Base-by-base conservation (phyloP, 2,888 invertebrate species). In the Noctua janthe region DNA sequence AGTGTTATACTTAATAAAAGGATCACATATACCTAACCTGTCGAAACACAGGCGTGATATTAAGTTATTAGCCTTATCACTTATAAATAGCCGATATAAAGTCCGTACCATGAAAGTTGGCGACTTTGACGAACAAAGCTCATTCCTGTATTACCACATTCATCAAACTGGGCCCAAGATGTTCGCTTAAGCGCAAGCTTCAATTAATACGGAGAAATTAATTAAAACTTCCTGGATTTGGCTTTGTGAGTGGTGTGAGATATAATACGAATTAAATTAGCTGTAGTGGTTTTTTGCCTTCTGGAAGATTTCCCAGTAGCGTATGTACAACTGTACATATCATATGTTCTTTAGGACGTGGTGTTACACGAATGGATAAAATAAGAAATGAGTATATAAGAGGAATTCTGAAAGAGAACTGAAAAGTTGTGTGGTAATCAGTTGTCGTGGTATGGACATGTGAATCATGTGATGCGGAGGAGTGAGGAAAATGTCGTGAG, bases 151-250 rank as follows among this genome's bases (percentile, higher is more conserved):
- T 87, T 82, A 86, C 88, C 89, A 83, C 88, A 89, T 90, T 88
- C 87, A 87, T 88, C 80, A 83, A 77, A 71, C 80, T 86, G 78
- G 84, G 77, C 85, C 87, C 85, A 89, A 90, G 86, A 88, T 88
- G 82, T 85, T 89, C 80, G 78, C 67, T 70, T 75, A 77, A 81
- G 81, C 82, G 72, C 70, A 86, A 85, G 84, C 43, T 84, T 89
- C 90, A 92, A 92, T 91, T 88, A 91, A 91, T 87, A 88, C 87
- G 47, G 78, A 81, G 86, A 90, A 88, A 90, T 92, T 92, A 92
- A 92, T 92, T 92, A 91, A 92, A 92, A 92, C 87, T 92, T 91
- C 62, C 80, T 70, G 56, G 81, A 81, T 87, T 84, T 81, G 82
- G 78, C 78, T 80, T 66, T 78, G 56, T 72, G 83, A 76, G 54